Evolutionary conservation across 2,888 invertebrate genomes (phyloP).

Genomic region (Leucoptera coffeella): DNA sequence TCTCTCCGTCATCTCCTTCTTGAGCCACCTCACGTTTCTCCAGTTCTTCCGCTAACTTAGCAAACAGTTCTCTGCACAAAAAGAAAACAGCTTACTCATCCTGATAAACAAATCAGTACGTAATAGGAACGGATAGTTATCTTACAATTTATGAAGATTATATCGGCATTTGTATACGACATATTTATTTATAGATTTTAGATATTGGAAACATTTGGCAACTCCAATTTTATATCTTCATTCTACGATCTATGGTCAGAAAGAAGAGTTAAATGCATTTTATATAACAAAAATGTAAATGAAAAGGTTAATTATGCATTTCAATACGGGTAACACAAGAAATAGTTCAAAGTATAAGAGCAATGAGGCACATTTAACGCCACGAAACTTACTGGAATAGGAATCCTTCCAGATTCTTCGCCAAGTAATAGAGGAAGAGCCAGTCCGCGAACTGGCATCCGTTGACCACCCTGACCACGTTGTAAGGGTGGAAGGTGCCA

Average conservation of each 20-base stretch:
- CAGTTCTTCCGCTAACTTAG: slow-evolving; percentile 52
- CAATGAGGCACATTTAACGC: background rate
- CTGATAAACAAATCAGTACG: background rate
- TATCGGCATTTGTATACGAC: too few species aligned
- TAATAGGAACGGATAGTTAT: too few species aligned
- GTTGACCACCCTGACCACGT: slow-evolving; percentile 58
- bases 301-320: too few species aligned
- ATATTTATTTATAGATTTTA: too few species aligned
- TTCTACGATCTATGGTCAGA: too few species aligned
- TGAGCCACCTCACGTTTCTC: slow-evolving; percentile 24
- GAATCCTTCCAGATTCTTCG: slow-evolving; percentile 74
- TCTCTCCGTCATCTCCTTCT: slow-evolving; percentile 14
- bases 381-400: slow-evolving; percentile 56
- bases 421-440: slow-evolving; percentile 77
- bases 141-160: too few species aligned
- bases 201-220: too few species aligned
- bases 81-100: background rate
- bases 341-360: too few species aligned
- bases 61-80: slow-evolving; percentile 55
- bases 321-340: too few species aligned
- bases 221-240: too few species aligned
- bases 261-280: background rate
- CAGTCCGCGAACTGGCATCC: slow-evolving; percentile 74
- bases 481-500: slow-evolving; percentile 59
- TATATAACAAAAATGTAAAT: slow-evolving; percentile 1